Percentiles rank a stretch among this genome's conserved stretches.
These are phyloP conservation scores for Coreius guichenoti DNA, from an alignment of 2,797 vertebrate genomes.

Conservation along the genomic window DNA sequence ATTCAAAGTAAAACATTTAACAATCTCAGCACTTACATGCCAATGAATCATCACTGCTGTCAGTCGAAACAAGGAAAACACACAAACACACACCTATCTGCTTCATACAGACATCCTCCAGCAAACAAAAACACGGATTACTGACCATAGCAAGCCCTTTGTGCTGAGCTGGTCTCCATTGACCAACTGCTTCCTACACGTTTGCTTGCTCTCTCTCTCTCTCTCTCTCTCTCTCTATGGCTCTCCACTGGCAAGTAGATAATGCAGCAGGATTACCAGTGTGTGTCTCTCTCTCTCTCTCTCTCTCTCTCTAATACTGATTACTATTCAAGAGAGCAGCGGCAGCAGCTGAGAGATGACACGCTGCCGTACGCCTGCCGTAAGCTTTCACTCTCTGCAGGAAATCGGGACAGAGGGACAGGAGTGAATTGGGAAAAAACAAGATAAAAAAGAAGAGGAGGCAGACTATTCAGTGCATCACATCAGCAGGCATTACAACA, in stretches of 20 bases:
- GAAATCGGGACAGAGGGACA: constrained; percentile 29
- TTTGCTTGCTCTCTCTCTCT: constrained; percentile 17
- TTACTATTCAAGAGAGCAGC: constrained; percentile 84
- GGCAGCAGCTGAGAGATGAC: constrained; percentile 85
- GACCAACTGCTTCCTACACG: constrained; percentile 66
- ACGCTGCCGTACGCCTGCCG: constrained; percentile 68
- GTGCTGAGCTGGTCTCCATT: constrained; percentile 31
- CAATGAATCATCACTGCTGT: constrained; percentile 28
- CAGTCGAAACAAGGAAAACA: constrained; percentile 13
- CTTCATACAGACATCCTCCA: constrained; percentile 19
- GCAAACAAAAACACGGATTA: constrained; percentile 22
- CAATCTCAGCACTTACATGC: constrained; percentile 37
- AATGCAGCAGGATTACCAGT: constrained; percentile 83
- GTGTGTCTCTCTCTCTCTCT: constrained; percentile 36
- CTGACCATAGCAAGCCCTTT: constrained; percentile 27
- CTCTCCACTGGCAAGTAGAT: constrained; percentile 75
- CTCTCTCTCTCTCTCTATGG: constrained; percentile 37
- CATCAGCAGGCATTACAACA: constrained; percentile 13
- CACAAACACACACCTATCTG: constrained; percentile 7
- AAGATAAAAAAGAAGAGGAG: background rate
- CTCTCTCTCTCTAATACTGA: constrained; percentile 79
- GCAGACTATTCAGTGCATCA: constrained; percentile 10
- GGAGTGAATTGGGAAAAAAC: background rate
- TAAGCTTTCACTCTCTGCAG: constrained; percentile 46
- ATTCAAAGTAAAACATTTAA: constrained; percentile 61